Conservation (phyloP, 2,888 invertebrate genomes). For the Chalcis sispes region DNA sequence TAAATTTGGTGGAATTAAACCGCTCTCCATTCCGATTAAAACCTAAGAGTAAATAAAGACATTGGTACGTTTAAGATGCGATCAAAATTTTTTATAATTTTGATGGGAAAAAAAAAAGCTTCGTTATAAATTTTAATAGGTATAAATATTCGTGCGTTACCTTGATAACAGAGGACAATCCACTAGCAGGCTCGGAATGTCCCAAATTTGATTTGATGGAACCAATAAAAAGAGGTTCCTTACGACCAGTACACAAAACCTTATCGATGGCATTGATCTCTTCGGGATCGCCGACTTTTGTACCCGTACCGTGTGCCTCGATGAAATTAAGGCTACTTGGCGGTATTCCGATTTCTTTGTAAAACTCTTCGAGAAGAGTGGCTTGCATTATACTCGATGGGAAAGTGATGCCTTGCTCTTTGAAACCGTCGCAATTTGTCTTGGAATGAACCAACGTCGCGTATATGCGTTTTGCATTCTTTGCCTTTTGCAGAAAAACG, state of each 20-base stretch:
- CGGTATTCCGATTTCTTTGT: slow-evolving; percentile 78
- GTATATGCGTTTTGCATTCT: slow-evolving; percentile 75
- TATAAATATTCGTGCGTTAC: slow-evolving; percentile 71
- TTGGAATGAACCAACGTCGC: slow-evolving; percentile 77
- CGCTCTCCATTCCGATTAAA: slow-evolving; percentile 87
- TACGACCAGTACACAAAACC: slow-evolving; percentile 84
- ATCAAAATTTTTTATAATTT: not conserved
- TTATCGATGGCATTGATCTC: slow-evolving; percentile 89
- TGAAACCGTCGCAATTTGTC: slow-evolving; percentile 78
- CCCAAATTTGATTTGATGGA: slow-evolving; percentile 96
- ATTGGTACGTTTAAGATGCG: too few relatives aligned
- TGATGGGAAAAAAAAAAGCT: too few relatives aligned
- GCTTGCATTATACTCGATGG: slow-evolving; percentile 63
- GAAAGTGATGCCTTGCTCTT: slow-evolving; percentile 64
- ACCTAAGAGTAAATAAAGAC: slow-evolving; percentile 73
- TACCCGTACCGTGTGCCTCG: slow-evolving; percentile 86
- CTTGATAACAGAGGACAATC: slow-evolving; percentile 89
- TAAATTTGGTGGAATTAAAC: slow-evolving; percentile 89
- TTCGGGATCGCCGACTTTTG: slow-evolving; percentile 91
- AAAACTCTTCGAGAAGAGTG: slow-evolving; percentile 77
- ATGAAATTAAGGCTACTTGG: slow-evolving; percentile 80
- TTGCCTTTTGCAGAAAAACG: slow-evolving; percentile 82
- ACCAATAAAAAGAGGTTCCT: slow-evolving; percentile 87
- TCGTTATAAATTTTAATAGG: not conserved
- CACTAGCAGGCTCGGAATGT: slow-evolving; percentile 91